Conservation (phyloP, 2,797 vertebrate species). For the Chrosomus eos region DNA sequence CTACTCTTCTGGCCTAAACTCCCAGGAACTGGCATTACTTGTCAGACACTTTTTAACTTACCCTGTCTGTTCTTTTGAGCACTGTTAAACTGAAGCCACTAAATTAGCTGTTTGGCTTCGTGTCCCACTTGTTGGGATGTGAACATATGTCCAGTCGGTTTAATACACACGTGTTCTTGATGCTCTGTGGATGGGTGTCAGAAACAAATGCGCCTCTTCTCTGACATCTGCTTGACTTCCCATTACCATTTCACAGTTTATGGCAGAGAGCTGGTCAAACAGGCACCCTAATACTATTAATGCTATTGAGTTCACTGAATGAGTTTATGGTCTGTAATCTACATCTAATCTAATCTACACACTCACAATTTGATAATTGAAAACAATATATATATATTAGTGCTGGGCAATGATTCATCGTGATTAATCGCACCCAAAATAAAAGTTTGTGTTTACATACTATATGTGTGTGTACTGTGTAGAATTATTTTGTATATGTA, state of each 20-base stretch:
- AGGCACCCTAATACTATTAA: neutral
- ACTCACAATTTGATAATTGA: neutral
- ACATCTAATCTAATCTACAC: neutral
- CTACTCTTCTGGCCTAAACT: conserved; percentile 37
- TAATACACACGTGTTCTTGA: conserved; percentile 1
- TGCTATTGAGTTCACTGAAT: neutral
- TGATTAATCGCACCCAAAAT: too few relatives aligned
- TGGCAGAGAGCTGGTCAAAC: neutral
- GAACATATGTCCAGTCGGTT: conserved; percentile 11
- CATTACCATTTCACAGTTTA: conserved; percentile 13
- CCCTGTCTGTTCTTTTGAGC: conserved; percentile 19
- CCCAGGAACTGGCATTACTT: conserved; percentile 52
- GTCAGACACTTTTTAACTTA: conserved; percentile 3
- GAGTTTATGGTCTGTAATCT: neutral
- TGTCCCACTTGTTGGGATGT: conserved; percentile 8
- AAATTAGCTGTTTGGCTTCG: conserved; percentile 20
- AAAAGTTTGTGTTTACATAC: too few relatives aligned
- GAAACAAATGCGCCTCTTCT: conserved; percentile 17
- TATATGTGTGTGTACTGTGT: too few relatives aligned
- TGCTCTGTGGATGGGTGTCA: conserved; percentile 6
- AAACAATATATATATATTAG: too few relatives aligned
- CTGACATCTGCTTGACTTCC: conserved; percentile 20
- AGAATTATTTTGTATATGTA: too few relatives aligned
- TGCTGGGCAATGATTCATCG: too few relatives aligned
- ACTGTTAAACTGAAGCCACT: neutral